Evolutionary conservation across 1,140 invertebrate species (phyloP).

Genomic region (Drosophila nannoptera): DNA sequence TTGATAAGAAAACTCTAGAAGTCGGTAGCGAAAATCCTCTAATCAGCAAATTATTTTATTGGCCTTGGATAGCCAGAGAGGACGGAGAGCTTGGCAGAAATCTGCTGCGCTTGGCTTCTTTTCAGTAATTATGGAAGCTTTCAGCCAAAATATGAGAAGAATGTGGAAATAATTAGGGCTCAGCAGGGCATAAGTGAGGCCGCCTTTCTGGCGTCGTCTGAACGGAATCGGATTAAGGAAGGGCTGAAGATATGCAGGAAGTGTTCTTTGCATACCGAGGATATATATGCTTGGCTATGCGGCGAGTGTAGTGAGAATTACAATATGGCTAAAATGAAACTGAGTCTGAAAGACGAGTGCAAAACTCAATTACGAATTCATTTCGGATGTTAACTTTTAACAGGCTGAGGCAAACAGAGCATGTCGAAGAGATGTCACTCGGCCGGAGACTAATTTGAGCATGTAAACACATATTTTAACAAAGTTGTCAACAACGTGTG

Average conservation of each 20-base stretch:
- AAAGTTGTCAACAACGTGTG: slow-evolving; percentile 76
- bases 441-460: slow-evolving; percentile 64
- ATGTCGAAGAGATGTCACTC: slow-evolving; percentile 15
- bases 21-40: slow-evolving; percentile 29
- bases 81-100: slow-evolving; percentile 45
- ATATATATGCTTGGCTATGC: not conserved
- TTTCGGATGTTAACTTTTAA: slow-evolving; percentile 69
- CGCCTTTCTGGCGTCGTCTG: slow-evolving; percentile 18
- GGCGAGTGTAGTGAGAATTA: slow-evolving; percentile 26
- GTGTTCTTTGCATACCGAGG: not conserved
- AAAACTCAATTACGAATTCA: slow-evolving; percentile 78
- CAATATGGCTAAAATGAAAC: slow-evolving; percentile 23
- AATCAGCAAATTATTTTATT: slow-evolving; percentile 69
- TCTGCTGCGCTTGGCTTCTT: slow-evolving; percentile 65
- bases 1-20: slow-evolving; percentile 28
- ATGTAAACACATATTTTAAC: slow-evolving; percentile 78
- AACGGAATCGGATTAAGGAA: not conserved
- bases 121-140: slow-evolving; percentile 62
- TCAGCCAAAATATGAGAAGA: slow-evolving; percentile 50
- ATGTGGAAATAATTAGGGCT: slow-evolving; percentile 60
- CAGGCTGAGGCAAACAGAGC: slow-evolving; percentile 49
- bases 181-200: slow-evolving; percentile 11
- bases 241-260: slow-evolving; percentile 1
- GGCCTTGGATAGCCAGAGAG: slow-evolving; percentile 21
- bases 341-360: slow-evolving; percentile 39